Evolutionary conservation across 2,888 invertebrate species (phyloP).

Genomic region (Pheosia gnoma): DNA sequence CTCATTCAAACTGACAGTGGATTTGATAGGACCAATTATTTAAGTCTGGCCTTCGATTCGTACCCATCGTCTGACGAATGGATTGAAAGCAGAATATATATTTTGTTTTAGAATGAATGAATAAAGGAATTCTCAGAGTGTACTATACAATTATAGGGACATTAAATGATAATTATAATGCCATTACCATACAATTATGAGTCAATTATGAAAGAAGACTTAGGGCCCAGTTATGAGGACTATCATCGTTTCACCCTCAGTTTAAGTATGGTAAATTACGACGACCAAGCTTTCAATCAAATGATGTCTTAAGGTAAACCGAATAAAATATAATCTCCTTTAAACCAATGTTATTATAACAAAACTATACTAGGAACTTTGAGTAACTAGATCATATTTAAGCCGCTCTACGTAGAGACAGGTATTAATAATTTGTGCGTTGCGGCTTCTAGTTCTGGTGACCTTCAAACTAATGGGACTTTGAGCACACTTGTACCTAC

Average conservation of each 20-base stretch:
- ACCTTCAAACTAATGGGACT: slow-evolving; percentile 4
- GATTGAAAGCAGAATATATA: background rate
- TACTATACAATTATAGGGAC: no score
- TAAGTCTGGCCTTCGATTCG: slow-evolving; percentile 21
- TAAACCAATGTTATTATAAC: background rate
- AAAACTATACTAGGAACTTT: background rate
- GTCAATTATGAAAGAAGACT: no score
- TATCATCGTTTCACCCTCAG: no score
- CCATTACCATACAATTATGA: no score
- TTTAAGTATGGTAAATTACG: no score
- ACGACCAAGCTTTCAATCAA: no score
- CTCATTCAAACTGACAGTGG: slow-evolving; percentile 38
- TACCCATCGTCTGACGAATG: background rate
- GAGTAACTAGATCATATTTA: background rate
- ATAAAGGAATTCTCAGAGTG: background rate
- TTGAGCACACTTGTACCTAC: background rate
- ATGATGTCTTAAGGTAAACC: no score
- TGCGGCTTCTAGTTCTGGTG: background rate
- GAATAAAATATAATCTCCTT: background rate
- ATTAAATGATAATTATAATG: no score
- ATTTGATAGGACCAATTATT: slow-evolving; percentile 49
- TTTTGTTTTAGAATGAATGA: background rate
- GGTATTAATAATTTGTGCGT: slow-evolving; percentile 5
- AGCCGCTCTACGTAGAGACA: background rate
- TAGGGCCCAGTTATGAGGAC: no score